These are phyloP conservation scores for Villa cingulata DNA, from an alignment of 2,888 invertebrate genomes.

Conservation along the genomic window DNA sequence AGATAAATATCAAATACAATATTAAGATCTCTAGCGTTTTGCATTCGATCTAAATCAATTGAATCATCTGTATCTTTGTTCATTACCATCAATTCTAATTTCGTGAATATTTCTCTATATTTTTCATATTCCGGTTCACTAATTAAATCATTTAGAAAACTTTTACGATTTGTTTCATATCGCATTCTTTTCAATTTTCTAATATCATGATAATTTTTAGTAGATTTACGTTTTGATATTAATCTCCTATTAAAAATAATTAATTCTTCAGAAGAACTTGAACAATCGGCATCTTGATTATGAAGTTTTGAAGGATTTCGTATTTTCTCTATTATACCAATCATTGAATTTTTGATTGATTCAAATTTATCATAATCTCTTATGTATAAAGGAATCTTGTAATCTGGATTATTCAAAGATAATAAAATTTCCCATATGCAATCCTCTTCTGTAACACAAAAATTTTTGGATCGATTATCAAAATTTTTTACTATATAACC, in stretches of 20 bases:
- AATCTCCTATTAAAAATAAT: slow-evolving; percentile 1
- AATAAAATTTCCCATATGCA: slow-evolving; percentile 28
- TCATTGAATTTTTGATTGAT: slow-evolving; percentile 17
- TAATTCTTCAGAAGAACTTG: neutral
- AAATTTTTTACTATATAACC: slow-evolving; percentile 27
- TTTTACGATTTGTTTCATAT: slow-evolving; percentile 7
- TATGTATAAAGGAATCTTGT: slow-evolving; percentile 19
- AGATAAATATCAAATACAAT: slow-evolving; percentile 26
- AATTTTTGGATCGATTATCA: slow-evolving; percentile 15
- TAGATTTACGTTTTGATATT: neutral
- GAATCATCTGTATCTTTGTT: slow-evolving; percentile 1
- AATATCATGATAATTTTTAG: slow-evolving; percentile 1
- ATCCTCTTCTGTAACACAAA: slow-evolving; percentile 18
- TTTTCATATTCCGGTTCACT: slow-evolving; percentile 20
- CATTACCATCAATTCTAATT: slow-evolving; percentile 25
- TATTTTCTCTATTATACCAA: slow-evolving; percentile 18
- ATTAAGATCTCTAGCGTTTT: slow-evolving; percentile 13
- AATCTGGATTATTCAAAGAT: slow-evolving; percentile 18
- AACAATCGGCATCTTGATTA: no score
- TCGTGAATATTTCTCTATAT: slow-evolving; percentile 23
- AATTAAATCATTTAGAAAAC: slow-evolving; percentile 24
- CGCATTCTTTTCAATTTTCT: slow-evolving; percentile 3
- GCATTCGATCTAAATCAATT: neutral
- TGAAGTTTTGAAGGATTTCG: slow-evolving; percentile 3
- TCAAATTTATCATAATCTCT: slow-evolving; percentile 17